Base-by-base conservation (phyloP, 2,113 vertebrate species). In the Puma concolor region DNA sequence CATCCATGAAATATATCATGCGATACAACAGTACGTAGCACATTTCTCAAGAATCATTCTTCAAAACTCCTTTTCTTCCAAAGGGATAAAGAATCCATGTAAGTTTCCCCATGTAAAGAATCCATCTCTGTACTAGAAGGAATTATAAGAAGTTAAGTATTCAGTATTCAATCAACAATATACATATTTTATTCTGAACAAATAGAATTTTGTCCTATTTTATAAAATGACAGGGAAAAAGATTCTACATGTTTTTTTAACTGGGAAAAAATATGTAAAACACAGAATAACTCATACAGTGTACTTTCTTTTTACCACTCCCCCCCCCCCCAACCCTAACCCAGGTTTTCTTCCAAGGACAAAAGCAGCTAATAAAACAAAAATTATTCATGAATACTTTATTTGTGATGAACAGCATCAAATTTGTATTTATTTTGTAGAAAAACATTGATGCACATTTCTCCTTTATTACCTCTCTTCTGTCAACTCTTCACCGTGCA, bases 21-120 rank as follows among this genome's bases (percentile, higher is more conserved):
- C 99, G 99, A 99, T 99, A 99, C 98, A 99, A 99, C 98, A 99
- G 99, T 99, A 99, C 79, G 99, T 98, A 66, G 71, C 83, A 54
- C 0, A 0, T 84, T 95, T 97, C 80, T 91, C 93, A 86, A 96
- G 90, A 82, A 33, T 84, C 84, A 89, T 66, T 95, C 93, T 94
- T 96, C 91, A 93, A 93, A 92, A 79, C 50, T 86, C 79, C 41
- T 97, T 95, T 95, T 67, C 91, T 93, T 96, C 50, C 80, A 81
- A 38, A 64, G 88, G 86, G 84, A 81, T 94, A 86, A 93, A 93
- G 66, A 96, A 92, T 96, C 81, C 67, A 80, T 88, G 64, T 92
- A 94, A 69, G 81, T 94, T 96, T 54, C 41, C 74, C 41, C 74
- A 10, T 0, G 7, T 48, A 31, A 31, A 76, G 74, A 76, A 90